Base-by-base conservation (phyloP, 2,888 invertebrate genomes). In the Nemurella pictetii region DNA sequence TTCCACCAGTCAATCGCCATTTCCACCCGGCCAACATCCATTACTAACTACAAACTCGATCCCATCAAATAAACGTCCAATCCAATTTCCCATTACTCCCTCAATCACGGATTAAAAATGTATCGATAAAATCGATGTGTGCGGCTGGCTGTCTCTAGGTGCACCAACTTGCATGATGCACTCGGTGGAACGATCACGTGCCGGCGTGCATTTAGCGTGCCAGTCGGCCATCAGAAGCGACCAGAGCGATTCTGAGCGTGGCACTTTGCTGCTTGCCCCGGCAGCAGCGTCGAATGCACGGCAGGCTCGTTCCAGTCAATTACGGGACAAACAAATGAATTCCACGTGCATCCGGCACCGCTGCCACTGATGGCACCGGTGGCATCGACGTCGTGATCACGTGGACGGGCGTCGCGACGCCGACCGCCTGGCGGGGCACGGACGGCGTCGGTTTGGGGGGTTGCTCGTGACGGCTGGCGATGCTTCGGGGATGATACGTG, bases 271-370 rank as follows among this genome's bases (percentile, higher is more conserved):
- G 55, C 55, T 12, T 55, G 20, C 32, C 28, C 4, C 26, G 74
- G 12, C 73, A 20, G 30, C 78, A 30, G 30, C 28, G 28, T 9
- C 75, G 78, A 78, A 29, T 29, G 30, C 29, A 78, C 28, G 55
- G 28, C 78, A 29, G 20, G 4, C 28, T 78, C 78, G 78, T 78
- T 78, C 78, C 78, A 78, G 4, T 29, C 78, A 78, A 78, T 78
- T 78, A 78, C 78, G n/a, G n/a, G 75, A n/a, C 75, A 75, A 28
- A 55, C 55, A 55, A 55, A 55, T 55, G 55, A 55, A 55, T 55
- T 55, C 55, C 55, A 55, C 55, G 55, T 55, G 55, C 55, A 20
- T 55, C 55, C 55, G 20, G 55, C 20, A 55, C 55, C 55, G 55
- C 9, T 32, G 32, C 4, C 32, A 32, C 32, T 9, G 32, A 3